Evolutionary conservation across 2,113 vertebrate genomes (phyloP).

Genomic region (Centropus unirufus): DNA sequence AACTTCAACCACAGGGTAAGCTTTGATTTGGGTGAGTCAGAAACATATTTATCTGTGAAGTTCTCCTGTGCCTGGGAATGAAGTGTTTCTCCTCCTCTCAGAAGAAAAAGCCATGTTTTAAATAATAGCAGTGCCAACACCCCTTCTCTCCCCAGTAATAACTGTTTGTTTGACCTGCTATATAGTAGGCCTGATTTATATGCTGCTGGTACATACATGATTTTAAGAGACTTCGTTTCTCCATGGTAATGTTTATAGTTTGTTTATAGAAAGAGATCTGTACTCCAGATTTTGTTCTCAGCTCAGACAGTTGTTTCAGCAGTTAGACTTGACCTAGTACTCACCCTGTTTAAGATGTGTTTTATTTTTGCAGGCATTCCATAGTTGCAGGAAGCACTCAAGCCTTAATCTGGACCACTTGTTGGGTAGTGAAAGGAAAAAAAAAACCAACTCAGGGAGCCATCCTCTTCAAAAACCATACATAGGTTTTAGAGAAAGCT

Average conservation of each 20-base stretch:
- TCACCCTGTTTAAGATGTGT: conserved; percentile 37
- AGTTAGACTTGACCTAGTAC: conserved; percentile 14
- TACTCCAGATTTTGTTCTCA: conserved; percentile 2
- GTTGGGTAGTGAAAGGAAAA: background rate
- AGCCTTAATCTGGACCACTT: conserved; percentile 33
- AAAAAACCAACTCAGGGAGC: background rate
- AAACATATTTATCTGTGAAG: conserved; percentile 51
- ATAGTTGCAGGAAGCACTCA: conserved; percentile 30
- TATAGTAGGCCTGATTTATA: background rate
- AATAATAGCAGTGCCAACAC: background rate
- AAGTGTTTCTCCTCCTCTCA: conserved; percentile 27
- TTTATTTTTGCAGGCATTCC: conserved; percentile 49
- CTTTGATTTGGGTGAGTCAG: conserved; percentile 59
- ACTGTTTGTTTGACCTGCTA: conserved; percentile 6
- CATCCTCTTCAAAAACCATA: background rate
- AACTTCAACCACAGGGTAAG: conserved; percentile 37
- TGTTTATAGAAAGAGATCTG: conserved; percentile 16
- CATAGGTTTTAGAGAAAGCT: background rate
- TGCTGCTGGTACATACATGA: background rate
- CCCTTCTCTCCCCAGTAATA: background rate
- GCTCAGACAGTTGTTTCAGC: background rate
- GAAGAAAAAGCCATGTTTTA: background rate
- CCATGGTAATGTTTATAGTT: background rate
- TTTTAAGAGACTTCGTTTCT: conserved; percentile 46
- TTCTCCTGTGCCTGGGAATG: conserved; percentile 41